Conservation (phyloP, 2,888 invertebrate genomes). For the Anoncus sp. region DNA sequence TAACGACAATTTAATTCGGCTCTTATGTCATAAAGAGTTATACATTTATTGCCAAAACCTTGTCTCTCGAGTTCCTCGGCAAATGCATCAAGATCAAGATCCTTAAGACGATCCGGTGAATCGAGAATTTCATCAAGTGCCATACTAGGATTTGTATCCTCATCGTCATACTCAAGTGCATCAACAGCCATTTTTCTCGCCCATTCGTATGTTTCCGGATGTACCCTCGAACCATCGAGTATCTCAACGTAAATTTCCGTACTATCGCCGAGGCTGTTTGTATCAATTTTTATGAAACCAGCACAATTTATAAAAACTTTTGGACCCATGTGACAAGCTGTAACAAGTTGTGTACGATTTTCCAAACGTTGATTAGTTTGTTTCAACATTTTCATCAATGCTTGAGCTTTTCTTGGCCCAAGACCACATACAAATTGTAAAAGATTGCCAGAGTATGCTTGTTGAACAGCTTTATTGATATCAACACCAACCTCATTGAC, state of each 20-base stretch:
- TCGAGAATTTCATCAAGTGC: conserved; percentile 98
- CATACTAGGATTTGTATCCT: conserved; percentile 94
- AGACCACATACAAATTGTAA: conserved; percentile 98
- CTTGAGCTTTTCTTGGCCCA: conserved; percentile 96
- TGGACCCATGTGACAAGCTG: conserved; percentile 97
- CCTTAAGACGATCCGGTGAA: conserved; percentile 95
- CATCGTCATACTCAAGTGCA: conserved; percentile 98
- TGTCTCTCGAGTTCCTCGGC: conserved; percentile 97
- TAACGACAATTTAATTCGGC: conserved; percentile 96
- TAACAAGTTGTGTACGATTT: conserved; percentile 96
- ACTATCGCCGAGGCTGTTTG: conserved; percentile 94
- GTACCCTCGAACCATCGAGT: conserved; percentile 97
- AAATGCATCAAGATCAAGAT: conserved; percentile 98
- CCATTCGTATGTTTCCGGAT: conserved; percentile 99
- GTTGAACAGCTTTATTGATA: conserved; percentile 94
- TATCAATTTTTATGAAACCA: conserved; percentile 98
- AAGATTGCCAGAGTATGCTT: conserved; percentile 92
- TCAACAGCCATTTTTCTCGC: conserved; percentile 99
- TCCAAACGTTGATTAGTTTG: conserved; percentile 95
- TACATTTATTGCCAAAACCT: conserved; percentile 93
- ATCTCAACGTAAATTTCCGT: conserved; percentile 97
- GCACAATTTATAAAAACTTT: conserved; percentile 99
- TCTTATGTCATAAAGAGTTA: conserved; percentile 97
- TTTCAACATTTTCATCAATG: conserved; percentile 92
- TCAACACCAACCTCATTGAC: conserved; percentile 99